These are phyloP conservation scores for Stenichneumon culpator DNA, from an alignment of 2,888 invertebrate species.

Conservation along the genomic window DNA sequence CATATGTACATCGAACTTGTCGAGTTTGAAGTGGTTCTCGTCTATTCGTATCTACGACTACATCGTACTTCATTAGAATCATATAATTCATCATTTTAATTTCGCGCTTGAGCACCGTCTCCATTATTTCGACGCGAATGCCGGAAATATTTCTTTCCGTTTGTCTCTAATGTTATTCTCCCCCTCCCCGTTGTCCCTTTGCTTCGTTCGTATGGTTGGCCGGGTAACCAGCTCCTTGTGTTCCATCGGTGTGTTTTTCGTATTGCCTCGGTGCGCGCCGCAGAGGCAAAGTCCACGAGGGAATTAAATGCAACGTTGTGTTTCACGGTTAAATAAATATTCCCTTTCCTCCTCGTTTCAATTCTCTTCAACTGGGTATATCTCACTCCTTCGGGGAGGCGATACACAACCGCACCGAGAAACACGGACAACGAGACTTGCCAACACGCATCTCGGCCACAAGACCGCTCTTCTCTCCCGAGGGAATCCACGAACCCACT, in stretches of 20 bases:
- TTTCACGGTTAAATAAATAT: conserved; percentile 60
- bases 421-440: conserved; percentile 1
- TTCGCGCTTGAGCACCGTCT: not conserved
- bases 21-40: not conserved
- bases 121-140: not conserved
- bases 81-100: not conserved
- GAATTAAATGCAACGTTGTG: conserved; percentile 31
- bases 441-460: conserved; percentile 24
- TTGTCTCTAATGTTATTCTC: conserved; percentile 19
- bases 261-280: not conserved
- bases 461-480: conserved; percentile 21
- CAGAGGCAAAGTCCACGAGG: conserved; percentile 29
- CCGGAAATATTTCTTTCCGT: not conserved
- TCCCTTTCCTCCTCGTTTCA: conserved; percentile 26
- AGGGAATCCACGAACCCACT: conserved; percentile 22
- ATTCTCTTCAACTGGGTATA: conserved; percentile 12
- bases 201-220: conserved; percentile 2
- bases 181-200: not conserved
- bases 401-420: not conserved
- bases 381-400: not conserved
- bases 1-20: not conserved
- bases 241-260: conserved; percentile 5
- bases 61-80: conserved; percentile 39
- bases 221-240: not conserved
- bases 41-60: not conserved